These are phyloP conservation scores for Nilaparvata lugens DNA, from an alignment of 1,140 invertebrate species.

Conservation along the genomic window DNA sequence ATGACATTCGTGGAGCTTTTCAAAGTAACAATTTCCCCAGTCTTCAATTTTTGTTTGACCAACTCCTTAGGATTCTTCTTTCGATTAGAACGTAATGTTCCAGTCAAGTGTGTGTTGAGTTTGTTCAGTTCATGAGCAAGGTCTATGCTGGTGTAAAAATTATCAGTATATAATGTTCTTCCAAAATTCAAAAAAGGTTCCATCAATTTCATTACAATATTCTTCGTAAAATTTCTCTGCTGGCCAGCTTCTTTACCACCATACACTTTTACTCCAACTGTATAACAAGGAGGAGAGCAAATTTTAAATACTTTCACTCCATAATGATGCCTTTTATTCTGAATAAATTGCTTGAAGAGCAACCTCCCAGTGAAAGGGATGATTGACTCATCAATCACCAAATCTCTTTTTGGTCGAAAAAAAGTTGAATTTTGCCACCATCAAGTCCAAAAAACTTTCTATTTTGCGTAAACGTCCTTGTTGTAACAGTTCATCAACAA, in stretches of 20 bases:
- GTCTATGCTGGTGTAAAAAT: not conserved
- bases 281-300: conserved; percentile 23
- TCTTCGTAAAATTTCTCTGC: not conserved
- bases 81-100: not conserved
- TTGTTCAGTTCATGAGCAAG: not conserved
- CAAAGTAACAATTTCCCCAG: not conserved
- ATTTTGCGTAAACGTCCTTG: not conserved
- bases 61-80: not conserved
- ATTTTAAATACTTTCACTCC: conserved; percentile 31
- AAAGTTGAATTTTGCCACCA: conserved; percentile 13
- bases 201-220: not conserved
- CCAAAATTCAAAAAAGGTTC: not conserved
- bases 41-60: not conserved
- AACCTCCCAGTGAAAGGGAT: conserved; percentile 30
- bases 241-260: conserved; percentile 14
- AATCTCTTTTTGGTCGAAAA: conserved; percentile 20
- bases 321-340: conserved; percentile 30
- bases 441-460: conserved; percentile 1
- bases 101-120: not conserved
- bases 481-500: not conserved
- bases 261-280: conserved; percentile 24
- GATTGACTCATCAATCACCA: conserved; percentile 34
- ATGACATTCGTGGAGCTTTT: not conserved
- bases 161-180: not conserved
- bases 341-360: conserved; percentile 31